Conservation (phyloP, 2,113 vertebrate genomes). For the Alosa alosa region DNA sequence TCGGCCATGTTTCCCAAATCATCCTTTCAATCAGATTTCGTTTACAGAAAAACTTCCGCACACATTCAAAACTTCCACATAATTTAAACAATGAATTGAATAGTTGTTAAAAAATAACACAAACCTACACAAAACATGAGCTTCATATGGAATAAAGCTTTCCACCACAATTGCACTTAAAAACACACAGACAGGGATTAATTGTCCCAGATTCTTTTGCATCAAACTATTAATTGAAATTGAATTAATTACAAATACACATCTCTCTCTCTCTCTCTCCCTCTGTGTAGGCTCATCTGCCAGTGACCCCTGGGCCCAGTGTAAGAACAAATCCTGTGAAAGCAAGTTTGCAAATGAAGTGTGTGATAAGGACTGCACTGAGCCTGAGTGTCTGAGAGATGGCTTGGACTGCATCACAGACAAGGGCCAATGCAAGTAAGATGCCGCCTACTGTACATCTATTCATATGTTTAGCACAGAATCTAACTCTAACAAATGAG, state of each 20-base stretch:
- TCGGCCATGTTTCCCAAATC: not conserved
- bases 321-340: slow-evolving; percentile 70
- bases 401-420: slow-evolving; percentile 79
- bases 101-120: too few species aligned
- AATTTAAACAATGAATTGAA: too few species aligned
- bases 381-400: slow-evolving; percentile 76
- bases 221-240: too few species aligned
- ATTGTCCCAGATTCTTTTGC: too few species aligned
- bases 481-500: not conserved
- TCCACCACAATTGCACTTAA: too few species aligned
- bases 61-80: not conserved
- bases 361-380: slow-evolving; percentile 75
- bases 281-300: slow-evolving; percentile 57
- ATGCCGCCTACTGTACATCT: not conserved
- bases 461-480: not conserved
- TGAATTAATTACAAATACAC: not conserved
- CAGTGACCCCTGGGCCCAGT: slow-evolving; percentile 76
- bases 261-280: not conserved
- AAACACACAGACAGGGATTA: too few species aligned
- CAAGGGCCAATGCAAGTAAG: slow-evolving; percentile 74
- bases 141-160: too few species aligned
- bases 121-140: too few species aligned
- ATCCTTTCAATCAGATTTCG: not conserved
- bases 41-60: not conserved
- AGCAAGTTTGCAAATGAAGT: slow-evolving; percentile 75